Evolutionary conservation across 2,888 invertebrate species (phyloP).

Genomic region (Aradus depressus): DNA sequence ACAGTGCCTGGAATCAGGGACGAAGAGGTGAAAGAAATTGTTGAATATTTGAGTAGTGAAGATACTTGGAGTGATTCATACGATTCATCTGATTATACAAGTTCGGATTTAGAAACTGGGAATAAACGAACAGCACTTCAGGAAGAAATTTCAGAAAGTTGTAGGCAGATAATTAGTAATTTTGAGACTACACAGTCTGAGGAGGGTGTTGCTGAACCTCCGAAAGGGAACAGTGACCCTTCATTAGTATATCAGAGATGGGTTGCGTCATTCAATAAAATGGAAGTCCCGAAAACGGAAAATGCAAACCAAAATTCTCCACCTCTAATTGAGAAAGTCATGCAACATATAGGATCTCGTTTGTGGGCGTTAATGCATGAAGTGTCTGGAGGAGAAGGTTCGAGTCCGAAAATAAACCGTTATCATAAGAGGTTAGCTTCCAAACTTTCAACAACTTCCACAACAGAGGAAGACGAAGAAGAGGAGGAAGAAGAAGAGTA

Average conservation of each 20-base stretch:
- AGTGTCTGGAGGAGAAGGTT: conserved; percentile 60
- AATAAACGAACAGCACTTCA: conserved; percentile 57
- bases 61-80: conserved; percentile 91
- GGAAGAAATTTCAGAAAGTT: conserved; percentile 78
- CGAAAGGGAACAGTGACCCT: conserved; percentile 51
- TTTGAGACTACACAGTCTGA: conserved; percentile 47
- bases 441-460: conserved; percentile 47
- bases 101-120: conserved; percentile 66
- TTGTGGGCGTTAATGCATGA: conserved; percentile 85
- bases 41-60: conserved; percentile 83
- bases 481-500: conserved; percentile 56
- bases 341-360: conserved; percentile 81
- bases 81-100: conserved; percentile 84
- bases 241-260: conserved; percentile 78
- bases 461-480: conserved; percentile 44
- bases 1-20: conserved; percentile 84
- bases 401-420: conserved; percentile 27
- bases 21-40: conserved; percentile 81
- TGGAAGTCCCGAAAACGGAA: conserved; percentile 40
- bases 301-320: conserved; percentile 55
- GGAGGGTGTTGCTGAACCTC: conserved; percentile 18
- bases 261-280: conserved; percentile 71
- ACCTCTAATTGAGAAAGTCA: conserved; percentile 77
- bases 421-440: conserved; percentile 45
- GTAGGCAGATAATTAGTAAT: conserved; percentile 76